A percentile compares a stretch with the other conserved stretches of the same genome.
Conservation (phyloP, 2,888 invertebrate species). For the Dynastes maya region DNA sequence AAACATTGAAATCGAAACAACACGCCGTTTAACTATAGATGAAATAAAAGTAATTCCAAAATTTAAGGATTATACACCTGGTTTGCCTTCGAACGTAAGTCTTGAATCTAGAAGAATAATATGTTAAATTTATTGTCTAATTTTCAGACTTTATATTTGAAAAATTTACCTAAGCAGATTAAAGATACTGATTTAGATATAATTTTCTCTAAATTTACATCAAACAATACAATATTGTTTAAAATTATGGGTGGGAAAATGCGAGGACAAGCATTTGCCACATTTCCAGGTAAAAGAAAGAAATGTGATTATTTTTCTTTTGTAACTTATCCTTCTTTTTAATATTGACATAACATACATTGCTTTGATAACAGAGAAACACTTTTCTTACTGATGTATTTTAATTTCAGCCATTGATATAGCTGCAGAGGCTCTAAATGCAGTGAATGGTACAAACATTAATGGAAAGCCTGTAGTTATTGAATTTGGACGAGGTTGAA, state of each 20-base stretch:
- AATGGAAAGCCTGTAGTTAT: conserved; percentile 72
- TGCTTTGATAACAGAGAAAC: not conserved
- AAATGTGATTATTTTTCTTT: not conserved
- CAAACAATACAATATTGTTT: conserved; percentile 65
- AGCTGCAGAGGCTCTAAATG: conserved; percentile 72
- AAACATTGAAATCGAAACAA: conserved; percentile 69
- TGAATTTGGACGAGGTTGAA: conserved; percentile 60
- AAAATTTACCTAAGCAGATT: conserved; percentile 73
- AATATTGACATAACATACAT: not conserved
- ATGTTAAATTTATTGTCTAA: not conserved
- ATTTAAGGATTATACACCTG: conserved; percentile 73
- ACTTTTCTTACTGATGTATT: not conserved
- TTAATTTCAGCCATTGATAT: conserved; percentile 69
- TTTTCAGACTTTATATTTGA: conserved; percentile 73
- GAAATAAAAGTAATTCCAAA: conserved; percentile 73
- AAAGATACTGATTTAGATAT: conserved; percentile 71
- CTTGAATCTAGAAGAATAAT: not conserved
- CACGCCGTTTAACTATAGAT: conserved; percentile 72
- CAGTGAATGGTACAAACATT: conserved; percentile 73
- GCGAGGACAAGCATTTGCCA: conserved; percentile 76
- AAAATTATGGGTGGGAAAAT: conserved; percentile 73
- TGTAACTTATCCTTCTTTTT: too few species aligned
- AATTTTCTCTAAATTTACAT: conserved; percentile 70
- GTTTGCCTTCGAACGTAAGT: conserved; percentile 72
- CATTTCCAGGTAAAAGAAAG: conserved; percentile 70